These are phyloP conservation scores for Channallabes apus DNA, from an alignment of 2,797 vertebrate species.

Conservation along the genomic window DNA sequence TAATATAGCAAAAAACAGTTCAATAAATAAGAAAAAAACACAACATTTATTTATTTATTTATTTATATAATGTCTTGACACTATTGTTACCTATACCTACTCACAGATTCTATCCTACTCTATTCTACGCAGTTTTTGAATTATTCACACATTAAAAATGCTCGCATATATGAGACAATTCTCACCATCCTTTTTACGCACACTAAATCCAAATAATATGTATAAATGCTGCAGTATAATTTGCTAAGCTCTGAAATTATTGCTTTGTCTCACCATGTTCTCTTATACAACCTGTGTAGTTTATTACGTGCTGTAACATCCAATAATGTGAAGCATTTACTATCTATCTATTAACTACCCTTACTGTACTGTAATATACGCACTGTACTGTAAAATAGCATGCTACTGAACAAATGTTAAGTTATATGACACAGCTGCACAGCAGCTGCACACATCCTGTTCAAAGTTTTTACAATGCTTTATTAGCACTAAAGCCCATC, in stretches of 20 bases:
- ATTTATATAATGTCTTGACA: neutral
- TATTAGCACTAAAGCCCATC: slow-evolving; percentile 1
- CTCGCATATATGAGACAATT: neutral
- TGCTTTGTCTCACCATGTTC: neutral
- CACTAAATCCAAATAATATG: neutral
- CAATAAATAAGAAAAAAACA: no score
- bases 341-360: neutral
- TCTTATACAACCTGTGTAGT: neutral
- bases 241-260: neutral
- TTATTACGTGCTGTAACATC: neutral
- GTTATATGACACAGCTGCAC: neutral
- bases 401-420: neutral
- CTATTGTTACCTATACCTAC: neutral
- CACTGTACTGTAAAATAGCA: neutral
- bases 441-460: neutral
- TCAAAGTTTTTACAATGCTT: neutral
- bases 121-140: no score
- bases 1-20: no score
- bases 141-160: neutral
- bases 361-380: neutral
- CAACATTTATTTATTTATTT: no score
- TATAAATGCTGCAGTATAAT: neutral
- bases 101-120: neutral
- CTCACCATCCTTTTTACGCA: neutral
- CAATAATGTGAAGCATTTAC: neutral